Percentiles rank a stretch among this genome's conserved stretches.
phyloP scores from a whole-genome alignment of 1,140 invertebrate genomes.

The Phenacoccus solenopsis region DNA sequence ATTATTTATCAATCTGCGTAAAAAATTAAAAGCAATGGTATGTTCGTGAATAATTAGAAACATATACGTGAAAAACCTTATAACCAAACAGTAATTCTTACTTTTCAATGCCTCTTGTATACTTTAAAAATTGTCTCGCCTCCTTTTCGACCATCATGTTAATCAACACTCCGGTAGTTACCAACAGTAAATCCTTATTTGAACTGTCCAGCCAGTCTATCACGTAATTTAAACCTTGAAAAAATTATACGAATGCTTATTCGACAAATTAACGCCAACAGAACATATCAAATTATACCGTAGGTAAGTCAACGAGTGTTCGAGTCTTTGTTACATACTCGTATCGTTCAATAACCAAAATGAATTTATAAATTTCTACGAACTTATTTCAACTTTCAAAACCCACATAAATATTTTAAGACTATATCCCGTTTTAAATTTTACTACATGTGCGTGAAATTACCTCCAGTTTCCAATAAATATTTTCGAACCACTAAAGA shows the following conservation, averaged over 20 bases:
- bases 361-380: too few species aligned
- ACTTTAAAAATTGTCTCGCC: conserved; percentile 39
- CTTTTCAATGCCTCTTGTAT: conserved; percentile 30
- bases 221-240: conserved; percentile 33
- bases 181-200: conserved; percentile 43
- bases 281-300: too few species aligned
- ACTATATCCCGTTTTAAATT: too few species aligned
- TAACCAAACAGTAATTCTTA: conserved; percentile 6
- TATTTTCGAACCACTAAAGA: conserved; percentile 44
- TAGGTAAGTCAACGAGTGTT: too few species aligned
- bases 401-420: too few species aligned
- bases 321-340: too few species aligned
- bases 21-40: conserved; percentile 14
- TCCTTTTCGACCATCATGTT: conserved; percentile 53
- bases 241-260: too few species aligned
- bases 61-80: not conserved
- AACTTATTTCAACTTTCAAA: too few species aligned
- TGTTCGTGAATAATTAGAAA: not conserved
- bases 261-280: too few species aligned
- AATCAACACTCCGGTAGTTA: conserved; percentile 51
- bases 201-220: conserved; percentile 40
- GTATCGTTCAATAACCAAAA: too few species aligned
- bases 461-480: conserved; percentile 37
- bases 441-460: not conserved
- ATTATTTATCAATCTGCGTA: conserved; percentile 40